These are phyloP conservation scores for Tetrapedia diversipes DNA, from an alignment of 2,888 invertebrate genomes.

Conservation along the genomic window DNA sequence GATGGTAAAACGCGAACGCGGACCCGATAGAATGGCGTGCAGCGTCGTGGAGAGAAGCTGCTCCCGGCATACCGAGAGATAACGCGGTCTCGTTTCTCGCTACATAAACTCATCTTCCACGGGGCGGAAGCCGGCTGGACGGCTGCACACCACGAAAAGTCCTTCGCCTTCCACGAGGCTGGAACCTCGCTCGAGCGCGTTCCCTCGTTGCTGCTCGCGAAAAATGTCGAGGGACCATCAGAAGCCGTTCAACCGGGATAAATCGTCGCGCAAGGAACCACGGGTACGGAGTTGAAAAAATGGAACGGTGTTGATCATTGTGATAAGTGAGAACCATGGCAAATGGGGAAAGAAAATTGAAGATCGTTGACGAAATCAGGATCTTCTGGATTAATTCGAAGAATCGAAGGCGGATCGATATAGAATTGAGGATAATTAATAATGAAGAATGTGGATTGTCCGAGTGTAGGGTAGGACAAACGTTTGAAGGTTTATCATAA, in stretches of 20 bases:
- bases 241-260: slow-evolving; percentile 28
- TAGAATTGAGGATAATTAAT: too few relatives aligned
- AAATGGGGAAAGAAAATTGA: neutral
- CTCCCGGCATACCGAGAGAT: slow-evolving; percentile 58
- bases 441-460: too few relatives aligned
- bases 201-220: slow-evolving; percentile 52
- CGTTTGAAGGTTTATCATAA: too few relatives aligned
- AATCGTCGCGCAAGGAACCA: slow-evolving; percentile 14
- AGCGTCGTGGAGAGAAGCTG: slow-evolving; percentile 56
- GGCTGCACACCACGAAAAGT: slow-evolving; percentile 19
- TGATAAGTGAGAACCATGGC: neutral
- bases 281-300: slow-evolving; percentile 15
- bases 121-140: slow-evolving; percentile 18
- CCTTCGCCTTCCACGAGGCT: slow-evolving; percentile 19
- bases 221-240: slow-evolving; percentile 36
- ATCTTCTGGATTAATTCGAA: too few relatives aligned
- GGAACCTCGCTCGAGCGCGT: slow-evolving; percentile 32
- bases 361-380: too few relatives aligned
- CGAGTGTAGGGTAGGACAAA: too few relatives aligned
- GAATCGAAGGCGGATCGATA: too few relatives aligned
- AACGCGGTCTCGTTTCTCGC: slow-evolving; percentile 75
- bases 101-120: slow-evolving; percentile 73
- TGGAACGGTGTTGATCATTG: slow-evolving; percentile 1
- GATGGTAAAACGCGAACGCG: slow-evolving; percentile 33
- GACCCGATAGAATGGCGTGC: slow-evolving; percentile 56